These are phyloP conservation scores for Anthonomus grandis DNA, from an alignment of 1,140 invertebrate genomes.

Conservation along the genomic window DNA sequence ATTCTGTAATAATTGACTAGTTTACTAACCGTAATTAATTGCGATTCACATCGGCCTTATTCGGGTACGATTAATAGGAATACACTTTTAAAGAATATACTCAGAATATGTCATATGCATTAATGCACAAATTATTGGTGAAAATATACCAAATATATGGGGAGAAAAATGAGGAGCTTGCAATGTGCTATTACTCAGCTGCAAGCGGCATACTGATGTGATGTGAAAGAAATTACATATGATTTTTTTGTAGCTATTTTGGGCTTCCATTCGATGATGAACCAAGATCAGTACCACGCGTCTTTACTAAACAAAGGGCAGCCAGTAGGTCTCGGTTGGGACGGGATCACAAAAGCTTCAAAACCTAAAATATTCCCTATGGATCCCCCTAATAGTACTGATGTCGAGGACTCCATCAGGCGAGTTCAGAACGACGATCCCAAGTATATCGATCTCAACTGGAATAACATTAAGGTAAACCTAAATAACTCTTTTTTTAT, in stretches of 20 bases:
- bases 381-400: slow-evolving; percentile 92
- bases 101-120: no score
- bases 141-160: no score
- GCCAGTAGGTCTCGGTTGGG: slow-evolving; percentile 82
- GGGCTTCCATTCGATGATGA: slow-evolving; percentile 99
- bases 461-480: slow-evolving; percentile 95
- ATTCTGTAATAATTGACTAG: no score
- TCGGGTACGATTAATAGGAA: no score
- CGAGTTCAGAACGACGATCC: slow-evolving; percentile 86
- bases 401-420: slow-evolving; percentile 87
- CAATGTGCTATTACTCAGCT: no score
- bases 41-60: no score
- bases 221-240: neutral
- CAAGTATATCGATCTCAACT: slow-evolving; percentile 84
- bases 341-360: slow-evolving; percentile 91
- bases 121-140: no score
- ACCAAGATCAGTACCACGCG: slow-evolving; percentile 99
- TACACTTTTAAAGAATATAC: no score
- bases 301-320: slow-evolving; percentile 89
- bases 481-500: no score
- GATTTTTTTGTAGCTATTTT: slow-evolving; percentile 77
- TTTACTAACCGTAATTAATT: no score
- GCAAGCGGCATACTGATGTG: neutral
- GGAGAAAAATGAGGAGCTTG: no score
- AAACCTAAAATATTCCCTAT: slow-evolving; percentile 85